phyloP scores from a whole-genome alignment of 2,888 invertebrate species.

The Cylindroiulus punctatus region DNA sequence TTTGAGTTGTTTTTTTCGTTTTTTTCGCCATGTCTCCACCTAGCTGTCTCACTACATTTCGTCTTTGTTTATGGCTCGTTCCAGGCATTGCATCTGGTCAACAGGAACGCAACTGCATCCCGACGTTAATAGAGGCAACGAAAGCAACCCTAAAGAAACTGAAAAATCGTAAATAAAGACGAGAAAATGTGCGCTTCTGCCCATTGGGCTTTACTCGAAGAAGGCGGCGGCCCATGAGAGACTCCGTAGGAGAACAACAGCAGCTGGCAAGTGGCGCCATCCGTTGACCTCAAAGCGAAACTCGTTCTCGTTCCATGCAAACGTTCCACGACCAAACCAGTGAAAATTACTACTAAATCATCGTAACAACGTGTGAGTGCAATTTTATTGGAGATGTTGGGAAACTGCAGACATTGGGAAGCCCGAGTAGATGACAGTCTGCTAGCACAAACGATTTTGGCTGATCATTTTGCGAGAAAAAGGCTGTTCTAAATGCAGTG shows the following conservation, averaged over 20 bases:
- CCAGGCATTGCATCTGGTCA: constrained; percentile 51
- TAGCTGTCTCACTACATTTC: no score
- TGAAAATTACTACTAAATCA: background rate
- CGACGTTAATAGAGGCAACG: constrained; percentile 31
- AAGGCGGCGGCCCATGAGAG: background rate
- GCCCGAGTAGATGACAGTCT: background rate
- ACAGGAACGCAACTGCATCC: constrained; percentile 55
- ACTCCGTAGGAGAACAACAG: background rate
- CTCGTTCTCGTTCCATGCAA: background rate
- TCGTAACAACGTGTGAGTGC: background rate
- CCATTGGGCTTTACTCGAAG: background rate
- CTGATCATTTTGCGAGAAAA: background rate
- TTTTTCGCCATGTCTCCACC: background rate
- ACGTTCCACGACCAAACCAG: background rate
- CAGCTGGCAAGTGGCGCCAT: background rate
- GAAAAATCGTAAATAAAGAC: constrained; percentile 52
- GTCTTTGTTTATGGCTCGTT: constrained; percentile 42
- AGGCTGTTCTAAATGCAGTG: background rate
- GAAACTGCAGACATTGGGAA: background rate
- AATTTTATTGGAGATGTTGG: background rate
- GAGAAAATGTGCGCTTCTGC: constrained; percentile 23
- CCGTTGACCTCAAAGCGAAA: background rate
- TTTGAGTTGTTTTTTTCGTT: background rate
- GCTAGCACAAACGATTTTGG: background rate
- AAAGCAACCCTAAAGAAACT: constrained; percentile 40